Percentiles rank a stretch among this genome's conserved stretches.
phyloP scores from a whole-genome alignment of 2,113 vertebrate species.

The Nestor notabilis region DNA sequence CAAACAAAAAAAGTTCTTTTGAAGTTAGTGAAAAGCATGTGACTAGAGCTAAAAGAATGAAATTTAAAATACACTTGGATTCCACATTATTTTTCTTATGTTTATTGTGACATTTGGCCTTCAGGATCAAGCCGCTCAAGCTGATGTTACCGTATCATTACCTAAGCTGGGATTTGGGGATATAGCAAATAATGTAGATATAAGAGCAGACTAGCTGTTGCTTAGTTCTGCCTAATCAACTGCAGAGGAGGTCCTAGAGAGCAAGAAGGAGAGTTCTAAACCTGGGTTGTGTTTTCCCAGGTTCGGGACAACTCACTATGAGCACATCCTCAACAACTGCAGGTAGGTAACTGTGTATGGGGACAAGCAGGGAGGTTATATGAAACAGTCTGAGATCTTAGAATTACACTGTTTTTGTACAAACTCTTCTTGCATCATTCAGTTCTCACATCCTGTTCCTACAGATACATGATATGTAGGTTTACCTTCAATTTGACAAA shows the following conservation, averaged over 20 bases:
- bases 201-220: not conserved
- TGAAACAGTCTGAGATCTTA: not conserved
- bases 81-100: not conserved
- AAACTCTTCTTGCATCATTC: not conserved
- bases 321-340: not conserved
- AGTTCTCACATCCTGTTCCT: fast-evolving
- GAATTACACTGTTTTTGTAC: not conserved
- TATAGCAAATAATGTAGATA: not conserved
- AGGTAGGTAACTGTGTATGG: not conserved
- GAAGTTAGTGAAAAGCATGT: not conserved
- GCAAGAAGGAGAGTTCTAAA: not conserved
- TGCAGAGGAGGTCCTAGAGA: not conserved
- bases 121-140: not conserved
- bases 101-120: not conserved
- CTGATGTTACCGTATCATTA: not conserved
- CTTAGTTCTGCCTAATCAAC: not conserved
- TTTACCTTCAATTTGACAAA: not conserved
- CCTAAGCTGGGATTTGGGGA: not conserved
- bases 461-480: fast-evolving
- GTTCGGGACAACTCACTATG: not conserved
- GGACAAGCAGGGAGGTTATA: not conserved
- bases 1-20: not conserved
- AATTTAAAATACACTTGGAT: not conserved
- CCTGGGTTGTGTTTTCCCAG: not conserved
- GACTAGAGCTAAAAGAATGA: not conserved